Base-by-base conservation (phyloP, 2,797 vertebrate species). In the Neoniphon sammara region DNA sequence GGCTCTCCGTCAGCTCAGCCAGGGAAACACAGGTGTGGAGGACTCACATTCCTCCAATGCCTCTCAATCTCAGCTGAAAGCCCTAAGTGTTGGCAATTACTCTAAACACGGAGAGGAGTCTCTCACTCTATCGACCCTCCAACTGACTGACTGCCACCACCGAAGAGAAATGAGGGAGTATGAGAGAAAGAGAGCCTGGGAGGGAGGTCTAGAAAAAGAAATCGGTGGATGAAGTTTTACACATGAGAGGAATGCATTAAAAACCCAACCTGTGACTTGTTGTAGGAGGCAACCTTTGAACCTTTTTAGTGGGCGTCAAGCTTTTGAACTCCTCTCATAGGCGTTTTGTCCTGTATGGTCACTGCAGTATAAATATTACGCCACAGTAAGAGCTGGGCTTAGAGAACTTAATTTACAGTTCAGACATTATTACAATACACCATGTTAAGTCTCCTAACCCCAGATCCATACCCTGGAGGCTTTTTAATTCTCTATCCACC, bases 41-140 rank as follows among this genome's bases (percentile, higher is more conserved):
- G 58, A 83, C 61, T 85, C 78, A 14, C 66, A 36, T 77, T 65
- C 67, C 81, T 36, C 20, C 57, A 62, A 57, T 64, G 69, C 78
- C 83, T 70, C 82, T 90, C 79, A 79, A 80, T 92, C 90, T 86
- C 59, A 54, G 27, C 80, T 70, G 82, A 90, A 82, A 66, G 78
- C 82, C 56, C 27, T 77, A 82, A 85, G 89, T 89, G 90, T 89
- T 77, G 64, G 86, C 83, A 85, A 86, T 93, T 87, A 86, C 87
- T 89, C 69, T 73, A 46, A 85, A 80, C 44, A 70, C 27, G 10
- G 66, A 53, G 56, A 65, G 62, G 34, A 27, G 75, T 83, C 68
- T 77, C 36, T 78, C 34, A 56, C 66, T 83, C 70, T 70, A 75
- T 73, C 47, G 58, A 85, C 79, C 68, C 62, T 59, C 64, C 74